These are phyloP conservation scores for Etheostoma cragini DNA, from an alignment of 2,113 vertebrate genomes.

Conservation along the genomic window DNA sequence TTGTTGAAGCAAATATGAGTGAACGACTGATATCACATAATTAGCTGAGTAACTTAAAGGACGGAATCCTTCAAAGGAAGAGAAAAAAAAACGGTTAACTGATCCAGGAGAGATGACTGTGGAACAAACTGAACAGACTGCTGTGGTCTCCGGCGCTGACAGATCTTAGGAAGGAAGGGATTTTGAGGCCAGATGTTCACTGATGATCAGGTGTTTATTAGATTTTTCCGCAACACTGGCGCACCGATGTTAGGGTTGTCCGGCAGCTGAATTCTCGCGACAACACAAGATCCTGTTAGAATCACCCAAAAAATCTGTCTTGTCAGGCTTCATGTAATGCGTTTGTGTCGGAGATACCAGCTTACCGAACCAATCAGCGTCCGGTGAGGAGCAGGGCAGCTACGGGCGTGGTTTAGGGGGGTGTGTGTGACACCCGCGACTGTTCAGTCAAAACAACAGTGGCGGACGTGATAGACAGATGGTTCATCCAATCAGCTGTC, in stretches of 20 bases:
- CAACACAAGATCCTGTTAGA: too few species aligned
- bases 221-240: neutral
- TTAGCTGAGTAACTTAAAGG: neutral
- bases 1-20: constrained; percentile 5
- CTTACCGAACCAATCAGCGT: too few species aligned
- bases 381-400: too few species aligned
- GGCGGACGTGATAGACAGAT: too few species aligned
- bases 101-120: constrained; percentile 15
- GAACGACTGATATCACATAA: neutral
- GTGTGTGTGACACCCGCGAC: too few species aligned
- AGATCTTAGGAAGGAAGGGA: neutral
- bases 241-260: neutral
- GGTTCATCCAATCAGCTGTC: too few species aligned
- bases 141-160: neutral
- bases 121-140: neutral
- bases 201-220: neutral
- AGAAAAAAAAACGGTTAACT: neutral
- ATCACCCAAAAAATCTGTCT: too few species aligned
- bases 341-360: too few species aligned
- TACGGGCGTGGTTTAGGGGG: too few species aligned
- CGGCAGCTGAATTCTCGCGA: too few species aligned
- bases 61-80: neutral
- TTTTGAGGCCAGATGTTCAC: constrained; percentile 4
- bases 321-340: too few species aligned
- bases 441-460: too few species aligned